Base-by-base conservation (phyloP, 1,140 invertebrate species). In the Drosophila persimilis region DNA sequence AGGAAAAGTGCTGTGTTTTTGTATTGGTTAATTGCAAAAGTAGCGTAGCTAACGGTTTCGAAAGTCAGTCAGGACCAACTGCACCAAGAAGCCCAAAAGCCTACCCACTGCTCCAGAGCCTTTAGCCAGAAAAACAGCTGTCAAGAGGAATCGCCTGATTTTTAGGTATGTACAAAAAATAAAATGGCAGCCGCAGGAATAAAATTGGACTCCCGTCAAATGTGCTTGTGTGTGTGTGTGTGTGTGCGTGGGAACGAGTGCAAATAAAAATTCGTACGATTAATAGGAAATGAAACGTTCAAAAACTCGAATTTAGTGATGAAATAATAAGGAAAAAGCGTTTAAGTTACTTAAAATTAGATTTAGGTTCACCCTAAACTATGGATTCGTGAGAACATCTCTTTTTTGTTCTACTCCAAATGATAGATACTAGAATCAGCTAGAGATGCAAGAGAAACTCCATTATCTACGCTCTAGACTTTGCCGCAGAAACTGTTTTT, bases 101-200 rank as follows among this genome's bases (percentile, higher is more conserved):
- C 46, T 58, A 52, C 51, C 60, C 51, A 39, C n/a, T 26, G n/a
- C 26, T 35, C 50, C 53, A 45, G 26, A 35, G 64, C 57, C 55
- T 44, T 20, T n/a, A 72, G 48, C 48, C 17, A 50, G 65, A 20
- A 80, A 76, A 85, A 86, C 83, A 86, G 84, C 84, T 86, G 84
- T 88, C 66, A 43, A 64, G 58, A 81, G 79, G 62, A 88, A 88
- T 86, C 83, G 83, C 83, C 83, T 86, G 83, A 86, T 89, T 88
- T 85, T 67, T 73, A 81, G 83, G 83, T 86, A 86, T 86, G 84
- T 86, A 86, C 47, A 73, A n/a, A 56, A 35, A 62, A 4, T 39
- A 39, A 69, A 47, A 67, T 56, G 63, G 63, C 65, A 69, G 65
- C 51, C 65, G 29, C 65, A 69, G 65, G 65, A 69, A 43, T 43